Evolutionary conservation across 2,113 vertebrate species (phyloP).

Genomic region (Sus scrofa): T2T-Sscrofa CM000822.6:27568001-27568500

Average conservation of each 20-base stretch:
- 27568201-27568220: not conserved
- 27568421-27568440: not conserved
- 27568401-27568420: not conserved
- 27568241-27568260: not conserved
- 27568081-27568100: not conserved
- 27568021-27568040: constrained; percentile 61
- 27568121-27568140: not conserved
- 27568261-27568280: not conserved
- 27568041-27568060: constrained; percentile 59
- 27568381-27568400: not conserved
- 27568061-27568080: constrained; percentile 14
- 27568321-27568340: not conserved
- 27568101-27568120: constrained; percentile 38
- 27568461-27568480: not conserved
- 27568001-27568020: constrained; percentile 69
- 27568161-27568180: not conserved
- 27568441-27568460: not conserved
- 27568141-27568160: not conserved
- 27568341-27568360: not conserved
- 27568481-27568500: too few relatives aligned
- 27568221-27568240: not conserved
- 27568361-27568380: not conserved
- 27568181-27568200: not conserved
- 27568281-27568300: not conserved
- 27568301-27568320: not conserved